Percentiles rank a stretch among this genome's conserved stretches.
These are phyloP conservation scores for Chaetops frenatus DNA, from an alignment of 2,113 vertebrate species.

Conservation along the genomic window DNA sequence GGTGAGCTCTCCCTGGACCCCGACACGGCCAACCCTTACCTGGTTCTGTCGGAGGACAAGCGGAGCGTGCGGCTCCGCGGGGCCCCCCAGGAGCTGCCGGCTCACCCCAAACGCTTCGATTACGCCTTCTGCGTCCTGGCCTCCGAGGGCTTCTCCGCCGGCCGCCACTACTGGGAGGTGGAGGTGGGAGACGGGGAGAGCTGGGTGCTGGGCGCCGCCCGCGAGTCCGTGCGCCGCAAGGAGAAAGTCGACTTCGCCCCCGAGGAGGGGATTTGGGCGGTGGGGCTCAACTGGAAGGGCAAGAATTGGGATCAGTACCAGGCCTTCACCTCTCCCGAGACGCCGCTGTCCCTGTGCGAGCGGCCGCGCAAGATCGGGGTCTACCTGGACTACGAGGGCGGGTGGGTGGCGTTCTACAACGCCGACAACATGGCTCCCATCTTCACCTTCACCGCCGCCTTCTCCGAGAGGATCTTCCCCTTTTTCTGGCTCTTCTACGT, in stretches of 20 bases:
- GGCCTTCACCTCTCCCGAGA: slow-evolving; percentile 17
- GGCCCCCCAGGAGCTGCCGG: background rate
- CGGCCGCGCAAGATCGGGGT: slow-evolving; percentile 9
- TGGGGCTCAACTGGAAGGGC: slow-evolving; percentile 58
- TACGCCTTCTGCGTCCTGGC: slow-evolving; percentile 52
- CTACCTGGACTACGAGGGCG: slow-evolving; percentile 4
- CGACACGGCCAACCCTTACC: slow-evolving; percentile 54
- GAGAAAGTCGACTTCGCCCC: slow-evolving; percentile 41
- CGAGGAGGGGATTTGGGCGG: slow-evolving; percentile 38
- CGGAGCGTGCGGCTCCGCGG: slow-evolving; percentile 32
- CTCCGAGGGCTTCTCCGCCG: background rate
- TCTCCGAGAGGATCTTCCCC: slow-evolving; percentile 12
- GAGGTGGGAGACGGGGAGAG: slow-evolving; percentile 51
- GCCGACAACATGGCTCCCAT: slow-evolving; percentile 21
- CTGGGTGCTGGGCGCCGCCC: slow-evolving; percentile 51
- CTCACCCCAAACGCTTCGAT: slow-evolving; percentile 45
- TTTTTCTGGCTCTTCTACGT: slow-evolving; percentile 55
- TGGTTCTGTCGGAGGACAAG: slow-evolving; percentile 50
- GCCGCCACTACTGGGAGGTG: slow-evolving; percentile 67
- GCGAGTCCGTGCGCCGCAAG: slow-evolving; percentile 39
- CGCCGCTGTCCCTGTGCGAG: background rate
- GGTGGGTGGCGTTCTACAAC: slow-evolving; percentile 24
- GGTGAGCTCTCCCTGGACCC: slow-evolving; percentile 41
- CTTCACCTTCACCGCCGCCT: slow-evolving; percentile 34
- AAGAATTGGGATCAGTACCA: slow-evolving; percentile 56